phyloP scores from a whole-genome alignment of 2,888 invertebrate genomes.

The Conomelus anceps region DNA sequence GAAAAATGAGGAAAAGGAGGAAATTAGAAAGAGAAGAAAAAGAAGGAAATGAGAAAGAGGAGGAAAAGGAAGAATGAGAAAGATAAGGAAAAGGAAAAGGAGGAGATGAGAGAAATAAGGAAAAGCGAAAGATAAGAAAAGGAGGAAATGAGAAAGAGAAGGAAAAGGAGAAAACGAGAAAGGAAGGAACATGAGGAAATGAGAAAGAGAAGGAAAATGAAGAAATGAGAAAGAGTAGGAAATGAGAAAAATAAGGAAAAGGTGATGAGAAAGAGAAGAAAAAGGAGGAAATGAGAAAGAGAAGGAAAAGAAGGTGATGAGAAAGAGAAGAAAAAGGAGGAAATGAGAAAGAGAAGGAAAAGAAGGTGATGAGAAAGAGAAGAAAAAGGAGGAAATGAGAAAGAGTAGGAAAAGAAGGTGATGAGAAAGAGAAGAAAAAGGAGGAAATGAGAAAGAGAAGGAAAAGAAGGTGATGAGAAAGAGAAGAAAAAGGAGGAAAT shows the following conservation, averaged over 20 bases:
- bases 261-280: neutral
- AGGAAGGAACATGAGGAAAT: neutral
- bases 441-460: neutral
- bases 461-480: neutral
- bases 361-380: neutral
- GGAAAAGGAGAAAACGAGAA: neutral
- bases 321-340: neutral
- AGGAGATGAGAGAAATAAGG: neutral
- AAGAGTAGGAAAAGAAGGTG: neutral
- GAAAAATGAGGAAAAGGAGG: neutral
- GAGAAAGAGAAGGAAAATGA: neutral
- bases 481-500: neutral
- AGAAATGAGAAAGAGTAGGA: neutral
- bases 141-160: neutral
- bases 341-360: neutral
- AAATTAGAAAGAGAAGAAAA: neutral
- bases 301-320: neutral
- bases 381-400: neutral
- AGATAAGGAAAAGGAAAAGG: neutral
- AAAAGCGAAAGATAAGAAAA: neutral
- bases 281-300: neutral
- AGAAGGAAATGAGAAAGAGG: neutral
- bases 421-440: neutral
- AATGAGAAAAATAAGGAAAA: neutral
- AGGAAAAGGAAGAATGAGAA: neutral